Evolutionary conservation across 2,113 vertebrate species (phyloP), one percentile per base, ranked within the genome.

Genomic region (Copsychus sechellarum): DNA sequence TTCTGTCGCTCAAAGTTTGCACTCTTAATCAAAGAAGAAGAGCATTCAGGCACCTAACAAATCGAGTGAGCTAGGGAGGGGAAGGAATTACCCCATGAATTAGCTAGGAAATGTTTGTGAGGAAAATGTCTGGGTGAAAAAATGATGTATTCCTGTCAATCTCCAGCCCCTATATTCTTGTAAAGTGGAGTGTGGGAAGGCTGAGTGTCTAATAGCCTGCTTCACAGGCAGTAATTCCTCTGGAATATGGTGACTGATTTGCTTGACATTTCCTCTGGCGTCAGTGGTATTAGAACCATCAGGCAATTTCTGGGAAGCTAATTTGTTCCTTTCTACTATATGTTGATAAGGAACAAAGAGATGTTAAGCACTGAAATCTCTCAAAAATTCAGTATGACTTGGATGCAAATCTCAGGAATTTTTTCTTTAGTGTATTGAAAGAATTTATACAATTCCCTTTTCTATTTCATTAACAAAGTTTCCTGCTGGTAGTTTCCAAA

Each of bases 171-270:
- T 57, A 14, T 48, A 57, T 17, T 43, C 23, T 73, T 25, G 15
- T 21, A 34, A 77, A 89, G 83, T 1, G 2, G 29, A 33, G 42
- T 19, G 61, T 0, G 0, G 61, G 61, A 54, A 76, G 61, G 64
- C 58, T 91, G 73, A 74, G 36, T 6, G 21, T 78, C 87, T 86
- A 90, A 90, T 47, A 80, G 38, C 58, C 86, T 72, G 40, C 62
- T 87, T 92, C 89, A 81, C 53, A 91, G 87, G 73, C 71, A 89
- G 45, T 57, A 76, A 91, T 82, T 89, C 87, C 84, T 92, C 54
- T 89, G 57, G 91, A 93, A 91, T 87, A 93, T 48, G 43, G 85
- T 80, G 81, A 92, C 74, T 82, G 71, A 93, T 93, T 77, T 88
- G 65, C 54, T 92, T 95, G 84, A 95, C 79, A 70, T 94, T 95